Base-by-base conservation (phyloP, 1,140 invertebrate species). In the Drosophila suzukii region DNA sequence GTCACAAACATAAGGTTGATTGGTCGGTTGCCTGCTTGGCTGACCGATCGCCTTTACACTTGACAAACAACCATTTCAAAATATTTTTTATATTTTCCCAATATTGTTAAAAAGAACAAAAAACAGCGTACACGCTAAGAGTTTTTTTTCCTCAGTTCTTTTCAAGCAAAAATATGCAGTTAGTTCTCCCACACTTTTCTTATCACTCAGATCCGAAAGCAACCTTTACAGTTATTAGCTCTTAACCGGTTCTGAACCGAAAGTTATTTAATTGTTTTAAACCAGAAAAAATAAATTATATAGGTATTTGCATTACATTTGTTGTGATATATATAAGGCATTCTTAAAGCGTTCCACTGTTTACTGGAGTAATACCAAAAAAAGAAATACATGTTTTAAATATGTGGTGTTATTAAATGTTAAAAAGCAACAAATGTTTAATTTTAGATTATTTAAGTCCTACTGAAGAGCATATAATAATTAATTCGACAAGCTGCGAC, bases 1-100 rank as follows among this genome's bases (percentile, higher is more conserved):
- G 43, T 55, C 44, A 68, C 73, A 79, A 76, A 56, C 80, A 70
- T 68, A 59, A 74, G 68, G 75, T 83, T 76, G 79, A 81, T 82
- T 79, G 75, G 62, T 66, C 54, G 49, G 44, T 55, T 65, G 61
- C 27, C 39, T 59, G 53, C 30, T 68, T 75, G 49, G 46, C 61
- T 60, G 43, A 39, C 43, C 30, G 43, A 41, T 81, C 44, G 56
- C 27, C 58, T 43, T 36, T 65, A 61, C 56, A 65, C 61, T 65
- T 24, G 7, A 65, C 30, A 53, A 54, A n/a, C 50, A 20, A 7
- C 3, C 30, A 51, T 7, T 51, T 34, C 15, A 10, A 34, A 34
- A 34, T 34, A 34, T 17, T 10, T 36, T 6, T 4, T 32, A 32
- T 1, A 20, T 36, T 36, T 51, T 51, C 30, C n/a, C 27, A 34